phyloP scores from a whole-genome alignment of 2,113 vertebrate species.

The Entomyzon cyanotis region DNA sequence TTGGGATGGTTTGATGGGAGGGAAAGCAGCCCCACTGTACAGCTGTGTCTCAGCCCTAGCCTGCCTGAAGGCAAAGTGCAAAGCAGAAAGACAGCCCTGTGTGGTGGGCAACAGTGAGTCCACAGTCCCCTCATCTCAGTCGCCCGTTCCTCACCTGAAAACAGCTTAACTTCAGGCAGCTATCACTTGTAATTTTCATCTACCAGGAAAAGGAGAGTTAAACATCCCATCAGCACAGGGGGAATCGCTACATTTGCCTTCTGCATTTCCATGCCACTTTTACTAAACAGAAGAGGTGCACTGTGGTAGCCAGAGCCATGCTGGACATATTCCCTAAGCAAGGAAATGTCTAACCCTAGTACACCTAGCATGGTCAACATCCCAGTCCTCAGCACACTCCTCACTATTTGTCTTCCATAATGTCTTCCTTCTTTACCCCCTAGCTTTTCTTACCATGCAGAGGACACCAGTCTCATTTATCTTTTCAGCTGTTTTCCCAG shows the following conservation, averaged over 20 bases:
- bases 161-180: background rate
- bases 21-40: background rate
- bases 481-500: background rate
- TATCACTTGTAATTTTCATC: background rate
- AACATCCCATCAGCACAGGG: background rate
- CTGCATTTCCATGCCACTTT: background rate
- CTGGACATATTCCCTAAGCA: background rate
- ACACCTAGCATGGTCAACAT: background rate
- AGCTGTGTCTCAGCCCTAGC: background rate
- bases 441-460: background rate
- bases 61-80: background rate
- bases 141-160: background rate
- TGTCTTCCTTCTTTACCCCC: background rate
- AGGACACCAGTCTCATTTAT: background rate
- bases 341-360: background rate
- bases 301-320: background rate
- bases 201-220: background rate
- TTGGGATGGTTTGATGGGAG: background rate
- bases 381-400: background rate
- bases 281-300: background rate
- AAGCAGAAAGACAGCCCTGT: background rate
- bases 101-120: rapidly evolving
- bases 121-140: background rate
- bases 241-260: background rate
- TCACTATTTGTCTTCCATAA: background rate